Percentiles rank a stretch among this genome's conserved stretches.
phyloP scores from a whole-genome alignment of 2,113 vertebrate genomes.

The Ursus arctos region DNA sequence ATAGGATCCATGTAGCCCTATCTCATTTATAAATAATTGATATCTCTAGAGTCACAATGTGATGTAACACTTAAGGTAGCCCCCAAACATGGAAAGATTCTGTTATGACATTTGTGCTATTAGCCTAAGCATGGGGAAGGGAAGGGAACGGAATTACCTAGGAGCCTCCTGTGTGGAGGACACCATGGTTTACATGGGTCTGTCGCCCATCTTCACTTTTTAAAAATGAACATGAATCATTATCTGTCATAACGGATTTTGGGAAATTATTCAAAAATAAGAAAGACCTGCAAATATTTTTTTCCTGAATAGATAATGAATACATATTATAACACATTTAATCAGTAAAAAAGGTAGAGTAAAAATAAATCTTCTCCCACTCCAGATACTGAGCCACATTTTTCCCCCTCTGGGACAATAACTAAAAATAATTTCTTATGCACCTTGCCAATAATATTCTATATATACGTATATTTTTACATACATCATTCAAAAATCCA shows the following conservation, averaged over 20 bases:
- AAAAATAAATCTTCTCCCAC: slow-evolving; percentile 32
- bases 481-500: neutral
- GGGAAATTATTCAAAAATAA: neutral
- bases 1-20: neutral
- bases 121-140: neutral
- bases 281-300: neutral
- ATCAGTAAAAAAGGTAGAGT: neutral
- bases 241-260: neutral
- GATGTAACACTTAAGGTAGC: neutral
- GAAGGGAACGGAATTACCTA: neutral
- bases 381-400: neutral
- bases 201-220: neutral
- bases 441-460: neutral
- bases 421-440: neutral
- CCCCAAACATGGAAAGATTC: neutral
- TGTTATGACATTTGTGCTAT: neutral
- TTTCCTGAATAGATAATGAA: slow-evolving; percentile 38
- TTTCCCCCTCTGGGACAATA: neutral
- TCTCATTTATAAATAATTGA: neutral
- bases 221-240: neutral
- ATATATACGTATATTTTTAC: neutral
- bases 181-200: neutral
- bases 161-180: neutral
- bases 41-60: neutral
- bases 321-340: neutral